Percentiles rank a stretch among this genome's conserved stretches.
Conservation (phyloP, 1,140 invertebrate genomes). For the Macrostomum lignano region DNA sequence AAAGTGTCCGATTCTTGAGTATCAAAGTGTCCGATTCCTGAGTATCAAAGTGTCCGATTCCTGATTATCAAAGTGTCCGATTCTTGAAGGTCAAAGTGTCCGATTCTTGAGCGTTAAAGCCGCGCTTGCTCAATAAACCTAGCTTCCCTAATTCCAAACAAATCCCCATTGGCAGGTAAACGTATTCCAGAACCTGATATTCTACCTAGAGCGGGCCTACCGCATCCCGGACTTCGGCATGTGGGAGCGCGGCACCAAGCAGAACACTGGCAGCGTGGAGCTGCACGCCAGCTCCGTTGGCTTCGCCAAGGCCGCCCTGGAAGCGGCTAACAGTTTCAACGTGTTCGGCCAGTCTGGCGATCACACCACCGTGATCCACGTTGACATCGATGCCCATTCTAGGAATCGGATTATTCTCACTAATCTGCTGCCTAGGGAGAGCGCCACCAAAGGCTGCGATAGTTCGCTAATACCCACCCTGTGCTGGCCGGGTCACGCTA, state of each 20-base stretch:
- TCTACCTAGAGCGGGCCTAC: conserved; percentile 93
- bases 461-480: conserved; percentile 59
- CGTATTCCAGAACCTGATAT: conserved; percentile 92
- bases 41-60: not conserved
- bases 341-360: conserved; percentile 85
- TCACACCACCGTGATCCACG: conserved; percentile 88
- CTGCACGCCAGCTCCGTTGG: conserved; percentile 66
- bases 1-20: too few relatives aligned
- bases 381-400: conserved; percentile 96
- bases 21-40: not conserved
- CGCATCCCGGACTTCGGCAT: conserved; percentile 92
- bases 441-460: conserved; percentile 78
- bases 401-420: conserved; percentile 93
- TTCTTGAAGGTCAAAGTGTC: not conserved
- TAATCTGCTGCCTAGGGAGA: conserved; percentile 80
- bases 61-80: not conserved
- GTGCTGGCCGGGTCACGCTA: conserved; percentile 85
- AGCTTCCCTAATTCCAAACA: conserved; percentile 50
- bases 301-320: conserved; percentile 83
- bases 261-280: conserved; percentile 86
- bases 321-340: conserved; percentile 94
- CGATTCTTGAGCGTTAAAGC: not conserved
- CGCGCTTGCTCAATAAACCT: not conserved
- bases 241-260: conserved; percentile 91
- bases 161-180: conserved; percentile 93